These are phyloP conservation scores for Catalaphyllia jardinei DNA, from an alignment of 64 coral and sea anemone genomes.

Conservation along the genomic window DNA sequence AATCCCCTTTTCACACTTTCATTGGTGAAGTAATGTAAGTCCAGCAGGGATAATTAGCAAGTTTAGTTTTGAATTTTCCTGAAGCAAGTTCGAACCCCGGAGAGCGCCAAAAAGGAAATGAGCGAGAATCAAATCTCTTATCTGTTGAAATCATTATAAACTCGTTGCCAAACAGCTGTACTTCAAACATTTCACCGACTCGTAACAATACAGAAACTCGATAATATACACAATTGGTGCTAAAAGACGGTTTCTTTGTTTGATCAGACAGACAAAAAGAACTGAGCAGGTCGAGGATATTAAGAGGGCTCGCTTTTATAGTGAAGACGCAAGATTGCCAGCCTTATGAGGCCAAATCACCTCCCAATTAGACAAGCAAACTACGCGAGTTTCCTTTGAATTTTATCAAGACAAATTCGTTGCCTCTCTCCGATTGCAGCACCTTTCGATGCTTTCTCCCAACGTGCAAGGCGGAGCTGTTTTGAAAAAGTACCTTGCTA, in stretches of 20 bases:
- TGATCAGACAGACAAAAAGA: constrained; percentile 8
- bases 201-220: background rate
- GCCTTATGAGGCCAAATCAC: background rate
- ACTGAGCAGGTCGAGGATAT: background rate
- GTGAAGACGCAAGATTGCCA: background rate
- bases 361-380: background rate
- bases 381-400: background rate
- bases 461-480: background rate
- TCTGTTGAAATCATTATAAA: constrained; percentile 50
- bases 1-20: constrained; percentile 4
- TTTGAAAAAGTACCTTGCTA: background rate
- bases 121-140: background rate
- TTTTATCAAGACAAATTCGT: background rate
- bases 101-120: constrained; percentile 5
- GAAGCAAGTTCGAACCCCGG: background rate
- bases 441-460: background rate
- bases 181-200: background rate
- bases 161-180: constrained; percentile 40
- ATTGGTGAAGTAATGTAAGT: constrained; percentile 5
- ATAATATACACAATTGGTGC: constrained; percentile 4
- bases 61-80: background rate
- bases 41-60: constrained; percentile 1
- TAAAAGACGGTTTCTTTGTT: constrained; percentile 31
- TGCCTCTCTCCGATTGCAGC: background rate
- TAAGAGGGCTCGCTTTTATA: background rate